phyloP scores from a whole-genome alignment of 2,113 vertebrate species.

The Pedionomus torquatus region DNA sequence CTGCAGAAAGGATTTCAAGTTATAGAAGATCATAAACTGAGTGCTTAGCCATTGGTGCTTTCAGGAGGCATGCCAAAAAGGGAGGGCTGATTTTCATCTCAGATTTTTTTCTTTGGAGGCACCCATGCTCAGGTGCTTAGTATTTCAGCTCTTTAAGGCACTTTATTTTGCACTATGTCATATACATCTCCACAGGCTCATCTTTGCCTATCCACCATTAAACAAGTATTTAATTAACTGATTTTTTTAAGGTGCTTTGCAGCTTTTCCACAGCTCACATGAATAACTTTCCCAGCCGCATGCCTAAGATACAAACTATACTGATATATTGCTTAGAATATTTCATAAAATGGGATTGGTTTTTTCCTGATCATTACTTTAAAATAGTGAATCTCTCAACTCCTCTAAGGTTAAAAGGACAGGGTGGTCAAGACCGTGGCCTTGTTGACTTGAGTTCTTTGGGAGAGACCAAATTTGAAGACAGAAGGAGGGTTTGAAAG shows the following conservation, averaged over 20 bases:
- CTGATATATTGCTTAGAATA: background rate
- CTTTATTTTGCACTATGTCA: background rate
- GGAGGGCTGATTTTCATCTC: background rate
- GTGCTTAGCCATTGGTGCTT: background rate
- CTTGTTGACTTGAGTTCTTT: background rate
- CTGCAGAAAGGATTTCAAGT: background rate
- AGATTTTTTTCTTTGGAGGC: background rate
- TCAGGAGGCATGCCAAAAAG: background rate
- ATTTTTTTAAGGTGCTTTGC: background rate
- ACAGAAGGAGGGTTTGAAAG: background rate
- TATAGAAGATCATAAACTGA: background rate
- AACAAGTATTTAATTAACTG: background rate
- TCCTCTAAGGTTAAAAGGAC: background rate
- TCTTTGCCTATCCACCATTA: background rate
- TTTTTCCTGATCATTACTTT: background rate
- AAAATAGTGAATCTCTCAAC: background rate
- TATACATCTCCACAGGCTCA: background rate
- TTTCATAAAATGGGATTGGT: background rate
- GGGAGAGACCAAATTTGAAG: background rate
- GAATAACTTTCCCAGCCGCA: background rate
- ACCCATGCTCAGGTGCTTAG: background rate
- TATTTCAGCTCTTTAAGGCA: background rate
- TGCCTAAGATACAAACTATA: background rate
- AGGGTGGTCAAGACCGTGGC: background rate
- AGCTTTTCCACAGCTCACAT: background rate